phyloP scores from a whole-genome alignment of 2,113 vertebrate genomes.

The Upupa epops region DNA sequence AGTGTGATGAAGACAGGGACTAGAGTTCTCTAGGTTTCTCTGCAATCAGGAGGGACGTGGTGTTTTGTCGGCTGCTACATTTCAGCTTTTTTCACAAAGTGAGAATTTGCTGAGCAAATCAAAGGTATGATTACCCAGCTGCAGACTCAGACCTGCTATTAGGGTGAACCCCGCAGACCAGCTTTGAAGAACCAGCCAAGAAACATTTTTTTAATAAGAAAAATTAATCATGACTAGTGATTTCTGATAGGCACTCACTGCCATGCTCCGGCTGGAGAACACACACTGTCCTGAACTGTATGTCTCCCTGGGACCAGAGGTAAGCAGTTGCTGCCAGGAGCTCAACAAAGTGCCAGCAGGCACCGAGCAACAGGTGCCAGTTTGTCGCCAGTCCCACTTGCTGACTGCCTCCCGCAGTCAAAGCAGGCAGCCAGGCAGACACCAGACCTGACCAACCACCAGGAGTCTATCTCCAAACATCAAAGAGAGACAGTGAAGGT shows the following conservation, averaged over 20 bases:
- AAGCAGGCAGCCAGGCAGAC: neutral
- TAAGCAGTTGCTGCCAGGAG: neutral
- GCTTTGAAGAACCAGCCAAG: neutral
- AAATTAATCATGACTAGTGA: neutral
- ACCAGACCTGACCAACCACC: neutral
- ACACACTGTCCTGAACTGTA: neutral
- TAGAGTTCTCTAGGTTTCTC: neutral
- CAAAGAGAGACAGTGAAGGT: neutral
- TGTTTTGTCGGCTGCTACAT: neutral
- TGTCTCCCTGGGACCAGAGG: neutral
- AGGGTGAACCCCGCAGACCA: neutral
- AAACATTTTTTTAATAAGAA: neutral
- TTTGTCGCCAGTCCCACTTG: neutral
- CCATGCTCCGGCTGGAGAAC: neutral
- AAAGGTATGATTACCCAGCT: neutral
- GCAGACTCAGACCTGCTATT: neutral
- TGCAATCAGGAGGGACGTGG: neutral
- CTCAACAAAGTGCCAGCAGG: neutral
- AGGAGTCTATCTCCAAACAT: neutral
- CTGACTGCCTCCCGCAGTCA: rapidly evolving
- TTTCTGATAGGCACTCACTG: neutral
- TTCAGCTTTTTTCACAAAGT: neutral
- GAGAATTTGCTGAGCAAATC: slow-evolving; percentile 3
- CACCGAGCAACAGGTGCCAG: neutral
- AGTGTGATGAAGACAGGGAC: neutral